These are phyloP conservation scores for Pomatostomus ruficeps DNA, from an alignment of 2,113 vertebrate genomes.

Conservation along the genomic window DNA sequence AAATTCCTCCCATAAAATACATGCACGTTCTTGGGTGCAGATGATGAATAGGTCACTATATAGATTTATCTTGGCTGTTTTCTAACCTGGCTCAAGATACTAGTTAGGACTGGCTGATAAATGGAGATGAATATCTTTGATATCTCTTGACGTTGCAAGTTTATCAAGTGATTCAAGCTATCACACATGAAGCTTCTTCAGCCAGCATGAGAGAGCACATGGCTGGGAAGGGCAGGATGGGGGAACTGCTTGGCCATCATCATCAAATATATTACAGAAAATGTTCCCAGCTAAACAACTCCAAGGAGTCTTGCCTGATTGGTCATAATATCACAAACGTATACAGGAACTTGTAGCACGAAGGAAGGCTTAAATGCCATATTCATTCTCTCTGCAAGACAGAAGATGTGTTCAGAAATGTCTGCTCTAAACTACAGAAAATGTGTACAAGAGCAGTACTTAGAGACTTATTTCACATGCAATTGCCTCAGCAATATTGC, in stretches of 20 bases:
- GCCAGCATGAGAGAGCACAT: neutral
- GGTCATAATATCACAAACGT: neutral
- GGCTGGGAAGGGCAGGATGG: neutral
- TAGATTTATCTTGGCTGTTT: neutral
- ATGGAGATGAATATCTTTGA: neutral
- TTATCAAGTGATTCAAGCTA: neutral
- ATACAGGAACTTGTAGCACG: neutral
- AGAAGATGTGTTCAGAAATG: neutral
- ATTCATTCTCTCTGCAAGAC: neutral
- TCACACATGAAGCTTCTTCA: neutral
- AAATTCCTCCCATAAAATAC: constrained; percentile 8
- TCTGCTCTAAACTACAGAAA: neutral
- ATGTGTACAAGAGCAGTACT: neutral
- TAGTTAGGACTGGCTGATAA: neutral
- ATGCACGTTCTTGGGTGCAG: neutral
- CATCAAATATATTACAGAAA: rapidly evolving
- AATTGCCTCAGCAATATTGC: neutral
- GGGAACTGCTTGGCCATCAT: neutral
- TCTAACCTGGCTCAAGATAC: neutral
- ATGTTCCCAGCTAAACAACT: neutral
- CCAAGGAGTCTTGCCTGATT: neutral
- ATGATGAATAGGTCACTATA: neutral
- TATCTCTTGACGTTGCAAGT: neutral
- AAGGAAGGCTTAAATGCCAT: neutral
- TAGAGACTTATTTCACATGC: neutral